These are phyloP conservation scores for Rhinogobius similis DNA, from an alignment of 2,113 vertebrate genomes.

Conservation along the genomic window DNA sequence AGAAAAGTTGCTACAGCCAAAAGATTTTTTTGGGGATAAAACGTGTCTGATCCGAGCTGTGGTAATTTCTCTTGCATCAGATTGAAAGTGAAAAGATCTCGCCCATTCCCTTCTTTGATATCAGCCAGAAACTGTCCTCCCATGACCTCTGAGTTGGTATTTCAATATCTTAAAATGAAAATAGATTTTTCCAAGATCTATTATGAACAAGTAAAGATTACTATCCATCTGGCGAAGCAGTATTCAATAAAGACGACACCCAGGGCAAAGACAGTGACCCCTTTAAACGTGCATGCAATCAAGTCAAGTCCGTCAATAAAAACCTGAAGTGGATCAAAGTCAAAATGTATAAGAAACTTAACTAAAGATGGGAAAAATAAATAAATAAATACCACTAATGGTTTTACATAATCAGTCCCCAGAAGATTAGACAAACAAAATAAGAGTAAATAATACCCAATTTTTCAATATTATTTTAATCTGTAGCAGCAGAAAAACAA, in stretches of 20 bases:
- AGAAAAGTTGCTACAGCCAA: too few relatives aligned
- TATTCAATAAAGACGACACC: too few relatives aligned
- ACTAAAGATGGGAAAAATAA: too few relatives aligned
- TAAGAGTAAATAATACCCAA: neutral
- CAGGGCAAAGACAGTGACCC: too few relatives aligned
- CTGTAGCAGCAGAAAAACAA: slow-evolving; percentile 26
- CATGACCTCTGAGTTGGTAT: neutral
- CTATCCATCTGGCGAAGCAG: too few relatives aligned
- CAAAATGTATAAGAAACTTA: too few relatives aligned
- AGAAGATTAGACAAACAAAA: slow-evolving; percentile 15
- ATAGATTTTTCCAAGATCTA: neutral
- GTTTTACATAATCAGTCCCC: neutral
- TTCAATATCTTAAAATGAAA: neutral
- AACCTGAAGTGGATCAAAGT: too few relatives aligned
- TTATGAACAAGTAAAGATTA: neutral
- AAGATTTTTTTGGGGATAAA: too few relatives aligned
- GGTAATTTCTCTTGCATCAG: neutral
- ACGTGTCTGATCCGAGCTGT: neutral
- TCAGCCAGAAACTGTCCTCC: neutral
- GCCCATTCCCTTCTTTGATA: neutral
- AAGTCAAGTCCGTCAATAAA: too few relatives aligned
- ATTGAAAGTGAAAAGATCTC: neutral
- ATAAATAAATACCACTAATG: too few relatives aligned
- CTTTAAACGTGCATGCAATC: too few relatives aligned
- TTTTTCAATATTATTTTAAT: slow-evolving; percentile 12